A percentile compares a stretch with the other conserved stretches of the same genome.
phyloP scores from a whole-genome alignment of 2,113 vertebrate genomes.

The Harpagus bidentatus region DNA sequence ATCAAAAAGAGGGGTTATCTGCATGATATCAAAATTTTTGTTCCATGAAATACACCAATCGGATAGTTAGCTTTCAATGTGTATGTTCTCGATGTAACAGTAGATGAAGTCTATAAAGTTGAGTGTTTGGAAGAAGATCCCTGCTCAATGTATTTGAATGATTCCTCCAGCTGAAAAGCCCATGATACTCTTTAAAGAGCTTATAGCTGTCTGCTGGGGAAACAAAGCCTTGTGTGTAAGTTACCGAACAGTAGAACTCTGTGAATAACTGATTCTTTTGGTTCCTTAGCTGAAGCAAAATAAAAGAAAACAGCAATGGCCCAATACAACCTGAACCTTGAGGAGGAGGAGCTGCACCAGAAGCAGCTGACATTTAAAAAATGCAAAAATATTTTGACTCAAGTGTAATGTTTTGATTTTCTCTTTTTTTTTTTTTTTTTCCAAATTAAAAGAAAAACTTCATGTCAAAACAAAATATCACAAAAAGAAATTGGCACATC shows the following conservation, averaged over 20 bases:
- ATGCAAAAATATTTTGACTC: background rate
- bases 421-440: background rate
- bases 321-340: background rate
- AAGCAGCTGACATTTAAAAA: background rate
- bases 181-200: background rate
- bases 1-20: background rate
- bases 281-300: background rate
- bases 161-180: background rate
- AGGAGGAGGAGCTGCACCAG: background rate
- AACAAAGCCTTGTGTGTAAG: background rate
- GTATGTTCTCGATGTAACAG: background rate
- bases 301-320: background rate
- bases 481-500: background rate
- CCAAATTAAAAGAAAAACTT: background rate
- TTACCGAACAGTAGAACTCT: background rate
- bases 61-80: background rate
- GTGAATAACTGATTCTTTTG: background rate
- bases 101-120: background rate
- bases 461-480: background rate
- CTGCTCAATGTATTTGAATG: background rate
- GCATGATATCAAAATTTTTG: background rate
- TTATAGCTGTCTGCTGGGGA: background rate
- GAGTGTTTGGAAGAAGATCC: background rate
- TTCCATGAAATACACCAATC: background rate
- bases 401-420: background rate